Evolutionary conservation across 2,113 vertebrate genomes (phyloP), one percentile per base, ranked within the genome.

Genomic region (Crotalus horridus): DNA sequence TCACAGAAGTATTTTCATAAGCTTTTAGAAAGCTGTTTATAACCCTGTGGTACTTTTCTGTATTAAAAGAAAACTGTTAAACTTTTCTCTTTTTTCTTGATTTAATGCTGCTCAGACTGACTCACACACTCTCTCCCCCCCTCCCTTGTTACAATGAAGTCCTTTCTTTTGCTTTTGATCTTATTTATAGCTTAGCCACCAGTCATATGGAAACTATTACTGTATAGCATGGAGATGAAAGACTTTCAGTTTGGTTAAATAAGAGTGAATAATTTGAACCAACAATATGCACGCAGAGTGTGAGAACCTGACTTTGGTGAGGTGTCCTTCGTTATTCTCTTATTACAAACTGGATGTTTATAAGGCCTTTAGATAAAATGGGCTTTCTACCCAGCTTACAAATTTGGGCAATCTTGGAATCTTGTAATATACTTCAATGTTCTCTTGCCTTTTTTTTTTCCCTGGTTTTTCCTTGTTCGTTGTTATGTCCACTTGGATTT

Each of bases 111-210:
- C 95, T 95, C 95, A 94, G 96, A 97, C 96, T 96, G 96, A 96
- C 94, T 92, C 95, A 95, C 96, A 93, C 33, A 39, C 46, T 6
- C 55, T 39, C 33, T 4, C 39, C 5, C 46, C 21, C 21, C 48
- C 64, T 33, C 46, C n/a, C 89, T 48, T 10, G 7, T 93, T 96
- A 94, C 97, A 95, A 97, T 97, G 97, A 97, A 97, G 97, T 97
- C 96, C 96, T 97, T 97, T 97, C 97, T 97, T 96, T 97, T 74
- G 91, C 97, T 97, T 98, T 98, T 98, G 97, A 98, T 98, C 97
- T 97, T 98, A 97, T 98, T 98, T 98, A 98, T 97, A 97, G 97
- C 97, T 74, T 89, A 98, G 97, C 97, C 97, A 97, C 97, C 87
- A 94, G 95, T 97, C 97, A 97, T 97, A 96, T 98, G 97, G 97